These are phyloP conservation scores for Channa maculata DNA, from an alignment of 2,113 vertebrate species.

Conservation along the genomic window DNA sequence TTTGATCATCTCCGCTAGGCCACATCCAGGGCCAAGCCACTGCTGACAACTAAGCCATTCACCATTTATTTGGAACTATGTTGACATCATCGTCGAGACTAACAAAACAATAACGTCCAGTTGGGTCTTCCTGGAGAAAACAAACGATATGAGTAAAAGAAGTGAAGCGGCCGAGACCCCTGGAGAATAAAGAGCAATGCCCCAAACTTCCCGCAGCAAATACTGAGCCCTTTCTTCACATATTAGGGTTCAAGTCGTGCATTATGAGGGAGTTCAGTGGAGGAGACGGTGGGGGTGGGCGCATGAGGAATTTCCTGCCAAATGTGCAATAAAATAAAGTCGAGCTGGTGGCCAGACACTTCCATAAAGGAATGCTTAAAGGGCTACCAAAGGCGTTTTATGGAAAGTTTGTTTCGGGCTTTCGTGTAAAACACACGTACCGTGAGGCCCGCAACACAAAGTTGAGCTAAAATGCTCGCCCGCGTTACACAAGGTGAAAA, in stretches of 20 bases:
- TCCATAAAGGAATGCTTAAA: constrained; percentile 74
- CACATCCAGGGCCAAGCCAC: constrained; percentile 50
- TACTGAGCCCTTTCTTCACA: constrained; percentile 46
- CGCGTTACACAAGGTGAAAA: constrained; percentile 37
- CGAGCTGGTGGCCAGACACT: constrained; percentile 74
- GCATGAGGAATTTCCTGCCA: constrained; percentile 87
- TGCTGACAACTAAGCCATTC: constrained; percentile 58
- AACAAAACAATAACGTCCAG: constrained; percentile 15
- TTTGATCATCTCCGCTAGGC: constrained; percentile 63
- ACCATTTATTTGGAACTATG: constrained; percentile 53
- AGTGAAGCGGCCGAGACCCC: constrained; percentile 10
- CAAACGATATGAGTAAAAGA: constrained; percentile 28
- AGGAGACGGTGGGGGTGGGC: constrained; percentile 76
- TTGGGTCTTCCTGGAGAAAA: background rate
- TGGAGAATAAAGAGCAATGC: constrained; percentile 19
- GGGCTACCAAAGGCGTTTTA: constrained; percentile 39
- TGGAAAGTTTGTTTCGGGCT: constrained; percentile 70
- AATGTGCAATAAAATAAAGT: constrained; percentile 86
- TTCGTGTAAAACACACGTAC: constrained; percentile 46
- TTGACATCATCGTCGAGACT: constrained; percentile 35
- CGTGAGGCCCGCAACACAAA: constrained; percentile 51
- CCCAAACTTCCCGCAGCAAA: constrained; percentile 65
- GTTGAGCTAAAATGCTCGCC: constrained; percentile 62
- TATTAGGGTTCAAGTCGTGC: constrained; percentile 75
- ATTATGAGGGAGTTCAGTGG: constrained; percentile 71